Conservation (phyloP, 1,140 invertebrate species). For the Atta cephalotes region DNA sequence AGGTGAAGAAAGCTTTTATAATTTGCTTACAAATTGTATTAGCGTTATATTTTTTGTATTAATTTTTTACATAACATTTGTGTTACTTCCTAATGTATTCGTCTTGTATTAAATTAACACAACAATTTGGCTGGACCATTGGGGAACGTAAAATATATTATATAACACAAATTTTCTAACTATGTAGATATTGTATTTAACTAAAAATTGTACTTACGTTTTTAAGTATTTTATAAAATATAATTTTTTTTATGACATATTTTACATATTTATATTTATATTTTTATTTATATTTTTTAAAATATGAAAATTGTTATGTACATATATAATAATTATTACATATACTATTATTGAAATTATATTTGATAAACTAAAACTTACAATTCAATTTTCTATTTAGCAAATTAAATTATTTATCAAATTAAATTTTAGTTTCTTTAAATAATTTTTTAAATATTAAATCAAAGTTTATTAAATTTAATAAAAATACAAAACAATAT, state of each 20-base stretch:
- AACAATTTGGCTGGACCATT: too few species aligned
- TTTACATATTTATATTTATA: too few species aligned
- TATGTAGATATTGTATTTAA: neutral
- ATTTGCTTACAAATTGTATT: too few species aligned
- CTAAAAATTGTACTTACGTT: neutral
- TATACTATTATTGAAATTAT: neutral
- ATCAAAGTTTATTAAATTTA: neutral
- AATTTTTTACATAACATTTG: too few species aligned
- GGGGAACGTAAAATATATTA: too few species aligned
- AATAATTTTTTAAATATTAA: neutral
- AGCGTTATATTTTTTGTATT: too few species aligned
- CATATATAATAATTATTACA: conserved; percentile 3
- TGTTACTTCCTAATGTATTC: too few species aligned
- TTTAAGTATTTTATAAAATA: conserved; percentile 7
- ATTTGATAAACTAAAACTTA: neutral
- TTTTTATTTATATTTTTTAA: too few species aligned
- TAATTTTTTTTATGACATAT: neutral
- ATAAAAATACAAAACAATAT: neutral
- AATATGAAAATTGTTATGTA: neutral
- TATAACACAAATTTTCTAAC: too few species aligned
- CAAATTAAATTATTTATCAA: too few species aligned
- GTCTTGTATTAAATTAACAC: too few species aligned
- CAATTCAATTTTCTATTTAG: neutral
- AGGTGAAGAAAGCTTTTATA: too few species aligned
- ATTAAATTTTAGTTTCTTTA: neutral